These are phyloP conservation scores for Caprella mutica DNA, from an alignment of 2,888 invertebrate genomes.

Conservation along the genomic window DNA sequence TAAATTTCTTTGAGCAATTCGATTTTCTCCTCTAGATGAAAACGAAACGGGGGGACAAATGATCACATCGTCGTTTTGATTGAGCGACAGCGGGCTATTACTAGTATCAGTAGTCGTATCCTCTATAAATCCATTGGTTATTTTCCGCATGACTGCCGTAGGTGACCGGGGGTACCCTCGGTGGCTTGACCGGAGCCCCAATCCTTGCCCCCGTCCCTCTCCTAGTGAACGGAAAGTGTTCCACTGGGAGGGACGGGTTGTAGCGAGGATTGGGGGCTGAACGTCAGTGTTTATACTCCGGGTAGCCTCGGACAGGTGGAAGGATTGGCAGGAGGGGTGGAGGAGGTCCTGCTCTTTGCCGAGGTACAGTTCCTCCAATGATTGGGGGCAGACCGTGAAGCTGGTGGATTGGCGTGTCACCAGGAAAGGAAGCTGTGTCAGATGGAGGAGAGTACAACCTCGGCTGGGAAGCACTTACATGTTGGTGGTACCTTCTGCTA, in stretches of 20 bases:
- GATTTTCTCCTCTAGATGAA: neutral
- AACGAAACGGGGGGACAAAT: constrained; percentile 10
- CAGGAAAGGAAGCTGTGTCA: constrained; percentile 29
- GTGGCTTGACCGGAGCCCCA: constrained; percentile 3
- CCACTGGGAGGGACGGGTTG: constrained; percentile 7
- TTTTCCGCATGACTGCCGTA: neutral
- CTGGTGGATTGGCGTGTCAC: constrained; percentile 22
- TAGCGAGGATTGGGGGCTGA: constrained; percentile 6
- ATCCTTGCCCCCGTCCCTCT: neutral
- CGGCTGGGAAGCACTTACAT: constrained; percentile 26
- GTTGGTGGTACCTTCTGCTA: constrained; percentile 29
- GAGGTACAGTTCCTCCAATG: constrained; percentile 5
- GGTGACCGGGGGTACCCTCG: neutral
- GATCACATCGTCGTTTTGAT: neutral
- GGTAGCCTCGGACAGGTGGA: constrained; percentile 26
- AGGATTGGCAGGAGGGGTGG: constrained; percentile 20
- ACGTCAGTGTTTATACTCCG: constrained; percentile 34
- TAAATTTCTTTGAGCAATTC: constrained; percentile 11
- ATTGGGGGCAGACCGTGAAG: too few relatives aligned
- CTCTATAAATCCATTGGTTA: constrained; percentile 5
- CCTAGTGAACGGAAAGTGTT: constrained; percentile 8
- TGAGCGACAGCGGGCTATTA: too few relatives aligned
- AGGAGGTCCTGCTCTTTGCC: neutral
- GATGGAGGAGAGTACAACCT: constrained; percentile 30
- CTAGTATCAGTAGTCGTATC: constrained; percentile 9